A percentile compares a stretch with the other conserved stretches of the same genome.
Evolutionary conservation across 2,113 vertebrate genomes (phyloP).

Genomic region (Vulpes ferrilata): DNA sequence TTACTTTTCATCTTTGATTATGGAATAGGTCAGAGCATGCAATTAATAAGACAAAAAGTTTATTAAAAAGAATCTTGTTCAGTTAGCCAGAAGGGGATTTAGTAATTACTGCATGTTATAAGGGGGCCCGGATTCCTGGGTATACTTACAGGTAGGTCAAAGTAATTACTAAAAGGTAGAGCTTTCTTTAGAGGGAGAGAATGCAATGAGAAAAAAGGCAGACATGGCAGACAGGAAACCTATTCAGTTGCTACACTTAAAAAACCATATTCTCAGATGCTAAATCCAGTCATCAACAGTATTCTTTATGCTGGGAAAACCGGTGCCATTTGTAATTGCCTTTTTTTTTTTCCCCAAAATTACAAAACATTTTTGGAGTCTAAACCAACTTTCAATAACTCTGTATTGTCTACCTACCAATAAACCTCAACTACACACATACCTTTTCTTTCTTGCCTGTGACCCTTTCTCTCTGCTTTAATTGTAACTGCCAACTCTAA

Average conservation of each 20-base stretch:
- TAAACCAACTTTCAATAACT: slow-evolving; percentile 41
- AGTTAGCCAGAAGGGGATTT: slow-evolving; percentile 69
- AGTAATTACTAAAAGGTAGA: slow-evolving; percentile 68
- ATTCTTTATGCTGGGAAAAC: slow-evolving; percentile 26
- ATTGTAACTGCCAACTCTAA: slow-evolving; percentile 81
- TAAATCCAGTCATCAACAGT: neutral
- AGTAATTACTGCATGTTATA: slow-evolving; percentile 55
- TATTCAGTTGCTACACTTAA: slow-evolving; percentile 10
- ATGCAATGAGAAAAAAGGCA: slow-evolving; percentile 56
- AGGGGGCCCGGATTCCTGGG: slow-evolving; percentile 60
- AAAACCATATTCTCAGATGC: slow-evolving; percentile 36
- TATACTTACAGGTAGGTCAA: slow-evolving; percentile 59
- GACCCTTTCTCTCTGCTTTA: slow-evolving; percentile 83
- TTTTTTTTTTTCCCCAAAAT: slow-evolving; percentile 6
- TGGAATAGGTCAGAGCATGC: slow-evolving; percentile 77
- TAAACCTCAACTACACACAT: slow-evolving; percentile 78
- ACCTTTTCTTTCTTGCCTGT: slow-evolving; percentile 82
- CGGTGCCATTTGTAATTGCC: neutral
- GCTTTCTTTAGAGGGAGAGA: slow-evolving; percentile 54
- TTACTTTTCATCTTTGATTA: slow-evolving; percentile 67
- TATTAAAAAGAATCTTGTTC: slow-evolving; percentile 59
- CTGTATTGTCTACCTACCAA: slow-evolving; percentile 58
- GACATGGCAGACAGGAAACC: slow-evolving; percentile 41
- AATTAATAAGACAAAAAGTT: slow-evolving; percentile 76
- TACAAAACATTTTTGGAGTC: slow-evolving; percentile 38